Conservation (phyloP, 2,888 invertebrate genomes). For the Silvanus unidentatus region DNA sequence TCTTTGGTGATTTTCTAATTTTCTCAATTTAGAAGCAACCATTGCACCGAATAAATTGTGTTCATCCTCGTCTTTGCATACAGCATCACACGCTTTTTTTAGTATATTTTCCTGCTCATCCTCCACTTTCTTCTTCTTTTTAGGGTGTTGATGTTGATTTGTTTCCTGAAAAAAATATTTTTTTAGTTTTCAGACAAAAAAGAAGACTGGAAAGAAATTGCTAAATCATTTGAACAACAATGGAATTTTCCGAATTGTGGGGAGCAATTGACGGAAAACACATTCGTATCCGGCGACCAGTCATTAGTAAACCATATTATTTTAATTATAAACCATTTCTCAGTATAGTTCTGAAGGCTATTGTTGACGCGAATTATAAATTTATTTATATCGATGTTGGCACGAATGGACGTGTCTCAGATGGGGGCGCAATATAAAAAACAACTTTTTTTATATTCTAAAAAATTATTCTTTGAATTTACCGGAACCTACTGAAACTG, state of each 20-base stretch:
- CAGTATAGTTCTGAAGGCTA: constrained; percentile 24
- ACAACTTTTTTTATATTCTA: no score
- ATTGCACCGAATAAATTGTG: no score
- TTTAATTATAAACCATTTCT: constrained; percentile 25
- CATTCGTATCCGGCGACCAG: constrained; percentile 19
- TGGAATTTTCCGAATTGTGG: constrained; percentile 26
- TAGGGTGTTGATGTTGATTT: no score
- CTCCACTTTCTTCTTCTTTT: no score
- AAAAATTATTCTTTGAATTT: no score
- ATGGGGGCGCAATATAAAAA: not conserved
- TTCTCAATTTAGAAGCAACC: no score
- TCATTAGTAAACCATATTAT: constrained; percentile 20
- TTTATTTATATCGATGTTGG: not conserved
- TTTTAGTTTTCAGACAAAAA: constrained; percentile 7
- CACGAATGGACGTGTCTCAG: not conserved
- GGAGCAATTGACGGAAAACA: constrained; percentile 25
- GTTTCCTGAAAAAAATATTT: no score
- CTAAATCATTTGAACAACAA: constrained; percentile 10
- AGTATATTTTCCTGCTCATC: no score
- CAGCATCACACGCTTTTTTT: no score
- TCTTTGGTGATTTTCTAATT: no score
- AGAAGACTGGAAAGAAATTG: constrained; percentile 13
- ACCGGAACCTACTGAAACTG: no score
- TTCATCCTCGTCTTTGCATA: no score
- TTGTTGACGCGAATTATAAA: constrained; percentile 6